Percentiles rank a stretch among this genome's conserved stretches.
Evolutionary conservation across 2,888 invertebrate genomes (phyloP).

Genomic region (Agelastica alni): DNA sequence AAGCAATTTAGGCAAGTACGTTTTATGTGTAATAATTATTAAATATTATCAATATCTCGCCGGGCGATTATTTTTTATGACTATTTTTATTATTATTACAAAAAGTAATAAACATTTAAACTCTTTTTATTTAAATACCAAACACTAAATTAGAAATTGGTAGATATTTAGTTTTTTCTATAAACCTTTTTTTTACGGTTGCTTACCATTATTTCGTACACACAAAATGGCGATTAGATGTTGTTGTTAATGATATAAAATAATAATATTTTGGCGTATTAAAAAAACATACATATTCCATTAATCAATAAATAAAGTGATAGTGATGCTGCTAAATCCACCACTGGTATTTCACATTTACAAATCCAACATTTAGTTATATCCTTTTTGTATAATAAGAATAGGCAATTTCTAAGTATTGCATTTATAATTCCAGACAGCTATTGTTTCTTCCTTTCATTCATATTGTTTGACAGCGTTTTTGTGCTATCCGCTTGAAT

Average conservation of each 20-base stretch:
- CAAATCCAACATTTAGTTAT: slow-evolving; percentile 37
- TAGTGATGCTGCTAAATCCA: neutral
- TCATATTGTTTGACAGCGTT: slow-evolving; percentile 50
- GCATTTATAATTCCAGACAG: slow-evolving; percentile 52
- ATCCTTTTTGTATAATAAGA: slow-evolving; percentile 45
- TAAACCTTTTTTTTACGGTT: too few species aligned
- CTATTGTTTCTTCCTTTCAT: slow-evolving; percentile 53
- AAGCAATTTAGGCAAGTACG: too few species aligned
- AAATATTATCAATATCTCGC: too few species aligned
- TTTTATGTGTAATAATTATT: too few species aligned
- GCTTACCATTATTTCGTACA: too few species aligned
- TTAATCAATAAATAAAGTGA: neutral
- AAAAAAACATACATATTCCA: slow-evolving; percentile 1
- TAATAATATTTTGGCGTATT: neutral
- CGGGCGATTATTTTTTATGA: too few species aligned
- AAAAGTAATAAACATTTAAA: too few species aligned
- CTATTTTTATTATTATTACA: too few species aligned
- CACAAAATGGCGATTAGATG: too few species aligned
- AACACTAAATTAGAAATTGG: too few species aligned
- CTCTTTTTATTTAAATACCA: too few species aligned
- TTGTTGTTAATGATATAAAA: neutral
- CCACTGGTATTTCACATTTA: slow-evolving; percentile 14
- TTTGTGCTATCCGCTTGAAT: slow-evolving; percentile 46
- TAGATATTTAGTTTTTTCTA: too few species aligned
- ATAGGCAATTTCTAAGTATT: slow-evolving; percentile 46